phyloP scores from a whole-genome alignment of 2,888 invertebrate genomes.

The Drosophila melanocephala region DNA sequence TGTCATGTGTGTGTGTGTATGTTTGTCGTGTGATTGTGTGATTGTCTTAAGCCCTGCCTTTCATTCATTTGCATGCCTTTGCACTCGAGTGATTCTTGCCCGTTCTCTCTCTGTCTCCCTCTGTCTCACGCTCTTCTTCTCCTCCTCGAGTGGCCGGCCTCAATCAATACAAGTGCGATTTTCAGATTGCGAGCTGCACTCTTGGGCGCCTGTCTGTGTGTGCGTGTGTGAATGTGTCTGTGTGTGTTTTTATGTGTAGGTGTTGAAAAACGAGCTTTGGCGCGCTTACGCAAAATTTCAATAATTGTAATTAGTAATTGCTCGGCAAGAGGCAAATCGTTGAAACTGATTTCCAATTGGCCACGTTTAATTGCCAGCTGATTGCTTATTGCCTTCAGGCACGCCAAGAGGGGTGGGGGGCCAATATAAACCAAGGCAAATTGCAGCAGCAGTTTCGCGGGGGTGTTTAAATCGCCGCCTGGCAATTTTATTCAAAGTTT shows the following conservation, averaged over 20 bases:
- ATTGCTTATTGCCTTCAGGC: constrained; percentile 71
- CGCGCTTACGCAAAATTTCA: constrained; percentile 59
- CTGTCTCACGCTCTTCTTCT: constrained; percentile 24
- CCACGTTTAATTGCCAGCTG: constrained; percentile 68
- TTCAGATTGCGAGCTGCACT: constrained; percentile 58
- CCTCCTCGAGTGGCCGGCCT: constrained; percentile 66
- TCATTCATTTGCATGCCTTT: constrained; percentile 70
- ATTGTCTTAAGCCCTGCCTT: constrained; percentile 48
- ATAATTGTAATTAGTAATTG: constrained; percentile 60
- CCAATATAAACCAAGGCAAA: constrained; percentile 30
- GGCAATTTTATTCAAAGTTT: constrained; percentile 27
- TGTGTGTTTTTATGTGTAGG: constrained; percentile 34
- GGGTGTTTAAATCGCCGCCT: constrained; percentile 15
- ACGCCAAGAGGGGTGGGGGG: constrained; percentile 46
- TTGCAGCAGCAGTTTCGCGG: constrained; percentile 15
- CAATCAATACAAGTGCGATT: constrained; percentile 68
- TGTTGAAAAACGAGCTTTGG: constrained; percentile 34
- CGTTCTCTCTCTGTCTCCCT: neutral
- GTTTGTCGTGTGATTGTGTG: constrained; percentile 13
- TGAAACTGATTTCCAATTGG: constrained; percentile 60
- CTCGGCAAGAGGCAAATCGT: constrained; percentile 62
- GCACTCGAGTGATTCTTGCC: constrained; percentile 67
- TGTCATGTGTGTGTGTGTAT: neutral
- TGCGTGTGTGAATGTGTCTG: neutral
- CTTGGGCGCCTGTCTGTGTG: neutral